Base-by-base conservation (phyloP, 2,113 vertebrate genomes). In the Xenopus borealis region DNA sequence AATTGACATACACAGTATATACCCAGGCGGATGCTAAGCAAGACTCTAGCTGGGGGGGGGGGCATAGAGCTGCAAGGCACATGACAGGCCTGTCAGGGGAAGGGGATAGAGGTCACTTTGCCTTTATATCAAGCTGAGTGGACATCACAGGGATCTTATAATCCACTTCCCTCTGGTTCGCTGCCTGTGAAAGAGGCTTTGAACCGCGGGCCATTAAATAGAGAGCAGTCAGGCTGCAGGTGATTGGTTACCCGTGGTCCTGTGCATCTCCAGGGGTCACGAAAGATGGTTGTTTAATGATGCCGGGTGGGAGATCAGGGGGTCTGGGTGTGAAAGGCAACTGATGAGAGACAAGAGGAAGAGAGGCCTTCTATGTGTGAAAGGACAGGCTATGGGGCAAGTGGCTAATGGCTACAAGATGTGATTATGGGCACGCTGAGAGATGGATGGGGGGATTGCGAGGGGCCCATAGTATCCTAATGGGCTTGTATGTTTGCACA, bases 201-300 rank as follows among this genome's bases (percentile, higher is more conserved):
- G 64, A 74, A 30, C 14, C 72, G 2, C 13, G 63, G 33, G 10
- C 62, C 69, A 72, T 66, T 65, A 66, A 57, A 72, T n/a, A 27
- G 47, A 66, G 63, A 18, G 63, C 63, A 46, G 40, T 46, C 40
- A 66, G 8, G 58, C 71, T 44, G 62, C 62, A 64, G 71, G 53
- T 0, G 63, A 58, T 64, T 18, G 40, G 30, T 46, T 66, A 57
- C 20, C 12, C 33, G 47, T 74, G 12, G 20, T 33, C 52, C 27
- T 55, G 23, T 17, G 13, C 30, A 23, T 52, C 33, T 20, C 14
- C 10, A 14, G 55, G 58, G 64, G 53, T 67, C 64, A 67, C 67
- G 64, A 75, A 75, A 75, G 72, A 75, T 61, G 72, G 72, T 12
- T 47, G 64, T 45, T 64, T 75, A 75, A 75, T 67, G 72, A 67